Base-by-base conservation (phyloP, 2,113 vertebrate species). In the Xyliphius kryptos region DNA sequence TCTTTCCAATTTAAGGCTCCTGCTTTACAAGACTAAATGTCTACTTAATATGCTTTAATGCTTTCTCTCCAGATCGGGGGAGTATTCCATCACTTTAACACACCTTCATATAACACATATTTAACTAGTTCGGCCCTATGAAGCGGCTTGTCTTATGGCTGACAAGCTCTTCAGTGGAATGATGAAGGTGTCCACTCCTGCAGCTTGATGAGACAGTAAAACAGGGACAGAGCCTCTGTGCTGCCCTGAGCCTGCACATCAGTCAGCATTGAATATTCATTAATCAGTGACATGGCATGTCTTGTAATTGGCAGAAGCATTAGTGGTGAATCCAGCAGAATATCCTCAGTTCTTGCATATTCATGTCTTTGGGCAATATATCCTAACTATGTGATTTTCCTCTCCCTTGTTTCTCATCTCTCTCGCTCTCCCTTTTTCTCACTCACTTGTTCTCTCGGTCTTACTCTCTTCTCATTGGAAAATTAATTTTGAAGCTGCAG, bases 21-120 rank as follows among this genome's bases (percentile, higher is more conserved):
- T 78, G 75, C 83, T 82, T 86, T 84, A 84, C 84, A 84, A 84
- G 85, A 84, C 82, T 83, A 87, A 89, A 87, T 81, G 87, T 88
- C 85, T 86, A 86, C 84, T 89, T 88, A 89, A 88, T 89, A 86
- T 88, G 85, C 84, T 89, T 89, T 88, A 89, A 89, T 88, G 83
- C 83, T 74, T 87, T 85, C 84, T 84, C 85, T 84, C 82, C 81
- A 77, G 84, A 86, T 82, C 82, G 75, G 63, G 80, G 75, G 78
- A 83, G 82, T 80, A 78, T 83, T 88, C 82, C 83, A 88, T 89
- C 86, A 88, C 81, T 85, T 89, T 87, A 86, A 89, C 86, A 85
- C 87, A 87, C 82, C 84, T 89, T 89, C 87, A 89, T 87, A 87
- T 88, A 89, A 89, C 85, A 87, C 84, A 85, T 84, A 84, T 86